Evolutionary conservation across 2,797 vertebrate genomes (phyloP).

Genomic region (Tauraco hartlaubi): DNA sequence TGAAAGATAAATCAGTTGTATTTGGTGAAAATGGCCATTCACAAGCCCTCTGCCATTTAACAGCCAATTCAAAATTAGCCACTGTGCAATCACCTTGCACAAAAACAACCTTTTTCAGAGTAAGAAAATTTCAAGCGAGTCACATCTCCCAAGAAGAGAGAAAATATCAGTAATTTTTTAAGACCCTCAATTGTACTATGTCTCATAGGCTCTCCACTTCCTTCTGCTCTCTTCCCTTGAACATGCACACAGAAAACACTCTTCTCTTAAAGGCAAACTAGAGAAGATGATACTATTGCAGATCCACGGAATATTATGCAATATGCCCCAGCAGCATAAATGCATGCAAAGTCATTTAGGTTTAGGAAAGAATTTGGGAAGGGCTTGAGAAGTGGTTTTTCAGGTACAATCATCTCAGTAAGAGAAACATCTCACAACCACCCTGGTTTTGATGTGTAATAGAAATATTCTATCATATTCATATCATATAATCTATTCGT

Average conservation of each 20-base stretch:
- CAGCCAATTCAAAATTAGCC: background rate
- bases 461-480: background rate
- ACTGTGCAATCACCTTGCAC: background rate
- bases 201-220: fast-evolving
- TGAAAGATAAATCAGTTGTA: background rate
- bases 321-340: background rate
- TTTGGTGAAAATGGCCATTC: background rate
- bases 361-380: background rate
- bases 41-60: background rate
- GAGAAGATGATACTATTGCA: background rate
- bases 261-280: background rate
- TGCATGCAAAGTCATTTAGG: background rate
- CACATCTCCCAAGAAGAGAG: background rate
- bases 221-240: background rate
- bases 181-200: background rate
- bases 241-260: background rate
- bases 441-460: background rate
- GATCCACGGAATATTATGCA: background rate
- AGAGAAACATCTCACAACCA: background rate
- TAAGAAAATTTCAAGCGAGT: background rate
- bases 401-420: background rate
- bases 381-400: background rate
- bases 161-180: background rate
- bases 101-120: background rate
- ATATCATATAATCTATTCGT: no score